phyloP scores from a whole-genome alignment of 2,113 vertebrate genomes.

The Pelobates fuscus region DNA sequence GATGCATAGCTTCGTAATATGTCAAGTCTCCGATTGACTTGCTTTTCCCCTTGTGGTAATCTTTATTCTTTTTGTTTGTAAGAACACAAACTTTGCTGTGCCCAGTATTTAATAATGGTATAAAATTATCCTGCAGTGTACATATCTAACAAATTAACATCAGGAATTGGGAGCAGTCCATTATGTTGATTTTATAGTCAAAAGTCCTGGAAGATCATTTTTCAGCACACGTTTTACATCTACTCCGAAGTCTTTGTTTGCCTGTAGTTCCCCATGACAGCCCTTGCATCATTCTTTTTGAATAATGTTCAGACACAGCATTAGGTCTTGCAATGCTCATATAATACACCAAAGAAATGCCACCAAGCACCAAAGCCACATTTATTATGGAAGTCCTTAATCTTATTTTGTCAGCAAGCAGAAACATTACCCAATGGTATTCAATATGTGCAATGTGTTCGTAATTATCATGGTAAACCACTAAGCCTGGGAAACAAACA shows the following conservation, averaged over 20 bases:
- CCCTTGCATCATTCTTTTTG: slow-evolving; percentile 69
- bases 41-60: too few species aligned
- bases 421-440: slow-evolving; percentile 52
- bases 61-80: too few species aligned
- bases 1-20: too few species aligned
- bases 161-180: slow-evolving; percentile 57
- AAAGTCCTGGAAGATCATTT: slow-evolving; percentile 55
- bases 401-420: slow-evolving; percentile 65
- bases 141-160: slow-evolving; percentile 36
- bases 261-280: slow-evolving; percentile 55
- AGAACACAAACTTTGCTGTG: neutral
- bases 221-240: slow-evolving; percentile 55
- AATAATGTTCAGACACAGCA: slow-evolving; percentile 65
- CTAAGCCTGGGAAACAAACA: slow-evolving; percentile 18
- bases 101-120: slow-evolving; percentile 10
- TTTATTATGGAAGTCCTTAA: slow-evolving; percentile 67
- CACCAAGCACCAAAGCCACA: slow-evolving; percentile 59
- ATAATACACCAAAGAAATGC: slow-evolving; percentile 61
- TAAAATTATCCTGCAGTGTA: slow-evolving; percentile 28
- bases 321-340: slow-evolving; percentile 64
- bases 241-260: slow-evolving; percentile 60
- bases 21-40: too few species aligned
- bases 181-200: slow-evolving; percentile 48
- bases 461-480: slow-evolving; percentile 51
- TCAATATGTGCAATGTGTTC: slow-evolving; percentile 52